phyloP scores from a whole-genome alignment of 1,140 invertebrate species.

The Drosophila aff. region DNA sequence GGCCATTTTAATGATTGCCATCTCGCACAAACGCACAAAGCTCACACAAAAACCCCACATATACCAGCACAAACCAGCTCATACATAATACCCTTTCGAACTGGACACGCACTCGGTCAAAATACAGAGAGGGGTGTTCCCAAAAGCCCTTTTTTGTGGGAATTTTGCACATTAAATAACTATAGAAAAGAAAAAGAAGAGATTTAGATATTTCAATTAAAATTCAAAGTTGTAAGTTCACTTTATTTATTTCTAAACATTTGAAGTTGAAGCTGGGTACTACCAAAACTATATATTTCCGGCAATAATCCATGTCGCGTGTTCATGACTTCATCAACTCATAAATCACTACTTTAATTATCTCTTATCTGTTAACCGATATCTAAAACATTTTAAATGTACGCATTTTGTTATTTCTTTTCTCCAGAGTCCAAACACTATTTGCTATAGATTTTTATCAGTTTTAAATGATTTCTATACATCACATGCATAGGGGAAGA shows the following conservation, averaged over 20 bases:
- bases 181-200: not conserved
- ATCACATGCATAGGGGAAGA: not conserved
- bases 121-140: slow-evolving; percentile 16
- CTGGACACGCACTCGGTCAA: slow-evolving; percentile 42
- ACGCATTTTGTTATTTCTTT: not conserved
- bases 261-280: not conserved
- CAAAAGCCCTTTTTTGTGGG: not conserved
- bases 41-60: slow-evolving; percentile 21
- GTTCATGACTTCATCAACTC: not conserved
- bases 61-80: slow-evolving; percentile 9
- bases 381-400: slow-evolving; percentile 3
- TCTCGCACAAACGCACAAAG: slow-evolving; percentile 54
- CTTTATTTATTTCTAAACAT: not conserved
- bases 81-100: slow-evolving; percentile 67
- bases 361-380: not conserved
- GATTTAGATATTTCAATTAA: too few species aligned
- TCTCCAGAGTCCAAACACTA: not conserved
- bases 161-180: not conserved
- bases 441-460: slow-evolving; percentile 4
- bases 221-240: not conserved
- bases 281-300: not conserved
- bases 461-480: slow-evolving; percentile 6
- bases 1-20: slow-evolving; percentile 81
- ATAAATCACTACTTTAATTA: not conserved
- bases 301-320: not conserved